phyloP scores from a whole-genome alignment of 2,888 invertebrate species.

The Herminia tarsipennalis region DNA sequence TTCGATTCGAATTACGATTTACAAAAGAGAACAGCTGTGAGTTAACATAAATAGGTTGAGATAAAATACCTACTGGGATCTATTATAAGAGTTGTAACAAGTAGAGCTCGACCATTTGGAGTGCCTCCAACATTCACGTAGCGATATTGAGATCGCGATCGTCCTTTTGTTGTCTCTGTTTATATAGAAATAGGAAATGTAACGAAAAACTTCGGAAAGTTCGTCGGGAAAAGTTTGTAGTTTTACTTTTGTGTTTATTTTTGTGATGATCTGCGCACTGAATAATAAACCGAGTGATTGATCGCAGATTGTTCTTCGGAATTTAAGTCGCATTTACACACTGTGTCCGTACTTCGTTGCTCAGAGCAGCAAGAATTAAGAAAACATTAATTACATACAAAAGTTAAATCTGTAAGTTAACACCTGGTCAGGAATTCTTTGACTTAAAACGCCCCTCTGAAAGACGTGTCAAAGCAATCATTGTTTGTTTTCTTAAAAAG shows the following conservation, averaged over 20 bases:
- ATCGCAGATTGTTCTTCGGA: too few species aligned
- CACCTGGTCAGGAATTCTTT: too few species aligned
- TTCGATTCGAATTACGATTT: slow-evolving; percentile 45
- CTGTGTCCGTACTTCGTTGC: too few species aligned
- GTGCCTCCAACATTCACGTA: slow-evolving; percentile 69
- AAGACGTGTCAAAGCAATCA: too few species aligned
- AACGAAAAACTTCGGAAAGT: slow-evolving; percentile 9
- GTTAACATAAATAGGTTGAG: slow-evolving; percentile 63
- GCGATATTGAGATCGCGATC: slow-evolving; percentile 52
- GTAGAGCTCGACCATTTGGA: slow-evolving; percentile 75
- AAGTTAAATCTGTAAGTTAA: too few species aligned
- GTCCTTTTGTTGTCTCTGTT: slow-evolving; percentile 52
- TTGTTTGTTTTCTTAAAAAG: too few species aligned
- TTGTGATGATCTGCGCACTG: too few species aligned
- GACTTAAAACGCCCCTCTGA: too few species aligned
- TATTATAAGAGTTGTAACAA: slow-evolving; percentile 73
- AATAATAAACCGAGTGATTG: too few species aligned
- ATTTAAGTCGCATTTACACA: too few species aligned
- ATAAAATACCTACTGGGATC: slow-evolving; percentile 68
- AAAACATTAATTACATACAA: too few species aligned
- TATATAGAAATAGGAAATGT: slow-evolving; percentile 24
- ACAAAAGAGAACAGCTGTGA: slow-evolving; percentile 60
- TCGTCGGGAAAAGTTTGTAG: slow-evolving; percentile 1
- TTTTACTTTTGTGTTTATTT: not conserved
- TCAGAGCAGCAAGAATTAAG: too few species aligned